Percentiles rank a stretch among this genome's conserved stretches.
phyloP scores from a whole-genome alignment of 2,113 vertebrate genomes.

The Ramphastos sulfuratus region DNA sequence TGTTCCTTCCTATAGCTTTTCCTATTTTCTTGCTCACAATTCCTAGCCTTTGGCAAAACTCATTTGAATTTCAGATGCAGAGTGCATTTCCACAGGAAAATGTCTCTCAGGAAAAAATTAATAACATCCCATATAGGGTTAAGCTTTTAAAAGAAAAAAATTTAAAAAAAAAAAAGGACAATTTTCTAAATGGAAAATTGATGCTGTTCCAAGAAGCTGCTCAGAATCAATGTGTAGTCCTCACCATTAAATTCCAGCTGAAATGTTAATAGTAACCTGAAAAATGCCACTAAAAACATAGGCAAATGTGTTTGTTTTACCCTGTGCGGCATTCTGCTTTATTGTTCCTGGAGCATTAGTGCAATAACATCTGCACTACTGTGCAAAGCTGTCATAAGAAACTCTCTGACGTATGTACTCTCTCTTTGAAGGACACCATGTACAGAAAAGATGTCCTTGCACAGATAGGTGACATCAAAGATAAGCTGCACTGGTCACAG shows the following conservation, averaged over 20 bases:
- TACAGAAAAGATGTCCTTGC: not conserved
- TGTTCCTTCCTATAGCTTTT: not conserved
- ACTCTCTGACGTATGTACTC: rapidly evolving
- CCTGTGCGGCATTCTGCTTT: not conserved
- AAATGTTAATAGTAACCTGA: constrained; percentile 38
- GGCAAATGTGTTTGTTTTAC: not conserved
- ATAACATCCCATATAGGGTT: not conserved
- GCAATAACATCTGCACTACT: not conserved
- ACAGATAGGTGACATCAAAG: not conserved
- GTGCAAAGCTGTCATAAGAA: not conserved
- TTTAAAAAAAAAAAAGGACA: not conserved
- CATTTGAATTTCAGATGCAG: not conserved
- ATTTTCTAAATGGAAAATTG: constrained; percentile 48
- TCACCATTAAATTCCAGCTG: constrained; percentile 14
- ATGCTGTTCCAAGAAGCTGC: not conserved
- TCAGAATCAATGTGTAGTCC: not conserved
- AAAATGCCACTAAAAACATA: constrained; percentile 6
- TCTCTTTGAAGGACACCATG: not conserved
- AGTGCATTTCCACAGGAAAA: not conserved
- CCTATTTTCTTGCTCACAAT: not conserved
- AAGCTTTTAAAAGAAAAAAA: not conserved
- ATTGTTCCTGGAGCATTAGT: not conserved
- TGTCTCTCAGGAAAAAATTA: not conserved
- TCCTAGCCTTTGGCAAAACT: not conserved
- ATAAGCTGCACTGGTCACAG: not conserved